Evolutionary conservation across 1,140 invertebrate species (phyloP), one percentile per base, ranked within the genome.

Genomic region (Drosophila erecta): DNA sequence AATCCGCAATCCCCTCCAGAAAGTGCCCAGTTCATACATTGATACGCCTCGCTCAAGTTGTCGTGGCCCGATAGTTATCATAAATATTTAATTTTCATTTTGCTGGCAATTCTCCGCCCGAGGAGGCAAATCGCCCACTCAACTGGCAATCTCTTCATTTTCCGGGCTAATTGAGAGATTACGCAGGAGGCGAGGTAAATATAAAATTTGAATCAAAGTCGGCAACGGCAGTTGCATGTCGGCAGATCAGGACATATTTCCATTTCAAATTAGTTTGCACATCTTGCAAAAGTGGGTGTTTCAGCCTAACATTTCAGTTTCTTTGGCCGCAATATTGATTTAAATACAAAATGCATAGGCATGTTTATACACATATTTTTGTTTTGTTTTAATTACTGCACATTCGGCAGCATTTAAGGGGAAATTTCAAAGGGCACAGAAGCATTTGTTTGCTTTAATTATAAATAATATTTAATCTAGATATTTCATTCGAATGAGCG

Each of bases 61-160:
- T 30, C 35, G 38, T 55, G 27, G 40, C 40, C 58, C 54, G 64
- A 77, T 55, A 55, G 64, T 51, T 55, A 62, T 27, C 58, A 84
- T 84, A 79, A 84, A 84, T 84, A 84, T 76, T 84, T 84, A 50
- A 84, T 67, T 79, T 76, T 76, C 60, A 75, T 83, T 71, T 64
- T 50, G 41, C 22, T 73, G 53, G 20, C 46, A 14, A 12, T 14
- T 38, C 14, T 22, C 20, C n/a, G 11, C 15, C 55, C 58, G 30
- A 15, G 57, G 22, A 60, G 27, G 27, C 27, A 27, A 58, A 24
- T n/a, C 59, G 41, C 24, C 38, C 56, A 55, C 53, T 24, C 35
- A 40, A 38, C 51, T 24, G 35, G 53, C 51, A 61, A 57, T 59
- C 54, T 59, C 37, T 41, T 59, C 59, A 43, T 58, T 62, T 62